Conservation (phyloP, 2,797 vertebrate genomes). For the Naso thynnoides region DNA sequence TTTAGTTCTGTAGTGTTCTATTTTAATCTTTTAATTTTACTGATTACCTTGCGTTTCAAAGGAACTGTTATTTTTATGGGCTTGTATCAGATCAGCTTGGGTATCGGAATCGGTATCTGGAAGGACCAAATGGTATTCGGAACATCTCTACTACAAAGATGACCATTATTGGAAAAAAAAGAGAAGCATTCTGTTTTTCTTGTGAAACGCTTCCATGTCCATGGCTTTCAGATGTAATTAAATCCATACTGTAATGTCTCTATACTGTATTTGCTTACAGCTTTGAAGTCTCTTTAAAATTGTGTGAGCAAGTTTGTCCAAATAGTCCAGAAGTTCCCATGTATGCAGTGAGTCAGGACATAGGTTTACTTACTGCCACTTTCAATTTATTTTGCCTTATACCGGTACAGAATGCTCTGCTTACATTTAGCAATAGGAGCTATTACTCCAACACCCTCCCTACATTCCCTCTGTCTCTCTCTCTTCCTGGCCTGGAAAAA, state of each 20-base stretch:
- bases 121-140: no score
- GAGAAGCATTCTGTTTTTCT: neutral
- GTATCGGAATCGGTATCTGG: no score
- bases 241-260: neutral
- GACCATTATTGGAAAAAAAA: neutral
- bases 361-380: neutral
- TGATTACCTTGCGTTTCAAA: no score
- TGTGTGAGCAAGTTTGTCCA: neutral
- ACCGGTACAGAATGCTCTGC: neutral
- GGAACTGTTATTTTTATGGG: no score
- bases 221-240: neutral
- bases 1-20: no score
- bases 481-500: constrained; percentile 43
- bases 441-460: neutral
- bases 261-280: neutral
- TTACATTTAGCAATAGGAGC: neutral
- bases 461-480: neutral
- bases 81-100: no score
- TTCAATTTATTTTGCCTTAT: constrained; percentile 2
- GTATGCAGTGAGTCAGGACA: constrained; percentile 10
- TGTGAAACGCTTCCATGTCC: neutral
- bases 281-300: neutral
- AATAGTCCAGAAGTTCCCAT: no score
- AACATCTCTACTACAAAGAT: neutral
- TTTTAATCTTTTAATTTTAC: no score